These are phyloP conservation scores for Agonopterix arenella DNA, from an alignment of 2,888 invertebrate genomes.

Conservation along the genomic window DNA sequence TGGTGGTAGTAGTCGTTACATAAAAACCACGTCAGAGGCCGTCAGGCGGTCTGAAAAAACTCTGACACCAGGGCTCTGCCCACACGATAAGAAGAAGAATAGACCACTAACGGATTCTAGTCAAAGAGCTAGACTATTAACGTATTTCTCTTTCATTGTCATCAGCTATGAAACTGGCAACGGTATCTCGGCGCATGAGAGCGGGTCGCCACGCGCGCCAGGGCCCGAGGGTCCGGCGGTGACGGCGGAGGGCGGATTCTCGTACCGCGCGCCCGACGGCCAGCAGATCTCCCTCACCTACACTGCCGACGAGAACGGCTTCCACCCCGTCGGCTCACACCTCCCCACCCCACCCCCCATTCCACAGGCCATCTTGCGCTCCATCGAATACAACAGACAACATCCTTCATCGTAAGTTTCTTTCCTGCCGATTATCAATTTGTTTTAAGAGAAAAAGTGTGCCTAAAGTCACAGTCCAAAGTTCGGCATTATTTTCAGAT, in stretches of 20 bases:
- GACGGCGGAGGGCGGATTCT: slow-evolving; percentile 80
- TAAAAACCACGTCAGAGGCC: no score
- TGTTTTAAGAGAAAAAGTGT: no score
- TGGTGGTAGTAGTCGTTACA: no score
- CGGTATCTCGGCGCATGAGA: slow-evolving; percentile 79
- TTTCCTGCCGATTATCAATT: no score
- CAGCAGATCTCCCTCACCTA: slow-evolving; percentile 80
- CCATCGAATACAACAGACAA: slow-evolving; percentile 66
- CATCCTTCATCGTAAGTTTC: slow-evolving; percentile 62
- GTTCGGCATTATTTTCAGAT: no score
- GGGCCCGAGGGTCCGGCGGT: slow-evolving; percentile 73
- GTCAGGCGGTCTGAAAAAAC: no score
- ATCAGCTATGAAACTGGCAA: slow-evolving; percentile 80
- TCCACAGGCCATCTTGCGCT: slow-evolving; percentile 70
- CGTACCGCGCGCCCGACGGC: slow-evolving; percentile 82
- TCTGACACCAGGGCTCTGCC: no score
- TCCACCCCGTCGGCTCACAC: slow-evolving; percentile 79
- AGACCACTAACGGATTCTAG: no score
- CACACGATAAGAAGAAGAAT: no score
- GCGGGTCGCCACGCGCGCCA: slow-evolving; percentile 72
- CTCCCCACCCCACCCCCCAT: slow-evolving; percentile 78
- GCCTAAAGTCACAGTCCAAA: no score
- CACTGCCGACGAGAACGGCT: slow-evolving; percentile 84
- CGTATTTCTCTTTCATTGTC: slow-evolving; percentile 11
- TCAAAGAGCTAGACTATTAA: no score